Base-by-base conservation (phyloP, 2,888 invertebrate species). In the Rhodophaea formosa region DNA sequence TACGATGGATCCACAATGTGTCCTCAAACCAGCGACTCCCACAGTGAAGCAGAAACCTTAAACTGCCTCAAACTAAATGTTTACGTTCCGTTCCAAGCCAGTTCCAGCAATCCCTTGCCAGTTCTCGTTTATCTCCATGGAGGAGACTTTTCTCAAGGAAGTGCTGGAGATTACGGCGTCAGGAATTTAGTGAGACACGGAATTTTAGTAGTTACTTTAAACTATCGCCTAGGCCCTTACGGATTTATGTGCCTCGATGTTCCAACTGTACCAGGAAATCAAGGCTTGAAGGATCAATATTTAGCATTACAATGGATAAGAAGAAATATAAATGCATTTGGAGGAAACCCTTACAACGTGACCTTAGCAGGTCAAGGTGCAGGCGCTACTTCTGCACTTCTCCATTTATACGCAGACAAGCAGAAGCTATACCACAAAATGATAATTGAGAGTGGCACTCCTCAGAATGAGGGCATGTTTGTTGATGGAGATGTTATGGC, bases 21-120 rank as follows among this genome's bases (percentile, higher is more conserved):
- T 59, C 89, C 90, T 32, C 90, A 90, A 71, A 62, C 67, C 53
- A 7, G 12, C 62, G 56, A 57, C 23, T 58, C 62, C 1, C 57
- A 63, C 44, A 57, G 84, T 82, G 43, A 65, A 61, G 32, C 56
- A 6, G 62, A 64, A 56, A 68, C 74, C 47, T 82, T 93, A 59
- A 93, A 94, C 72, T 95, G 95, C 62, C 88, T 95, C 0, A 93
- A 92, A 59, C 72, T 95, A 7, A 95, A 95, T 72, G 92, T 95
- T 0, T 88, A 80, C 60, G 85, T 87, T 3, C 90, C 90, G 6
- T 77, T 72, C 39, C 62, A 66, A 57, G 89, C 91, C 1, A 83
- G 82, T 56, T 71, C 77, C 5, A 69, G 62, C 12, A 86, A 78
- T 59, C 88, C 86, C 3, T 61, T 89, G 35, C 89, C 91, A 14